Evolutionary conservation across 2,113 vertebrate species (phyloP).

Genomic region (Malaclemys terrapin): DNA sequence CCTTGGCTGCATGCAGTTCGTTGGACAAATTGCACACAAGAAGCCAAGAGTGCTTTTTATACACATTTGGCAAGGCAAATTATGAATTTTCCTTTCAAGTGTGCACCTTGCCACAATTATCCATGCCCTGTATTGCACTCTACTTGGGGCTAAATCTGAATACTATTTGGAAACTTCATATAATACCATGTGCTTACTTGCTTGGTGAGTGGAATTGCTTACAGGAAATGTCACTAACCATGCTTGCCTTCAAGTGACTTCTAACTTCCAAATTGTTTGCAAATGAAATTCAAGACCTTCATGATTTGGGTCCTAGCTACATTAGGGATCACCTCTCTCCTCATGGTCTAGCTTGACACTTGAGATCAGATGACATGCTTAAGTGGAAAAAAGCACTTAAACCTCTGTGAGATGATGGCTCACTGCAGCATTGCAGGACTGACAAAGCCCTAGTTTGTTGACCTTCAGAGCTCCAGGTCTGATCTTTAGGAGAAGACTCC

Average conservation of each 20-base stretch:
- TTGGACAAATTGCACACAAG: neutral
- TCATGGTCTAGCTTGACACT: constrained; percentile 59
- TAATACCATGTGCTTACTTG: neutral
- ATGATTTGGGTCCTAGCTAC: neutral
- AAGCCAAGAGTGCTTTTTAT: neutral
- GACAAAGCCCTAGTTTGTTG: constrained; percentile 19
- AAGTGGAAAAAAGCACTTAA: constrained; percentile 62
- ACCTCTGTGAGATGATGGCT: constrained; percentile 16
- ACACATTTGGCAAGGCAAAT: neutral
- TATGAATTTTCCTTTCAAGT: neutral
- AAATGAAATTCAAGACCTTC: neutral
- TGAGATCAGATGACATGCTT: constrained; percentile 54
- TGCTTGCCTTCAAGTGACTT: neutral
- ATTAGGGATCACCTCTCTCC: constrained; percentile 57
- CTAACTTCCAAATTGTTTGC: constrained; percentile 26
- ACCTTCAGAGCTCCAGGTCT: constrained; percentile 36
- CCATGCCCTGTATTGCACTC: neutral
- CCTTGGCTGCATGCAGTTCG: neutral
- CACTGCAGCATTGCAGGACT: constrained; percentile 9
- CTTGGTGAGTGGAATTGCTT: neutral
- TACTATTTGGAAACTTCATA: neutral
- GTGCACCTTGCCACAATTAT: neutral
- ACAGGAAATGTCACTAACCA: neutral
- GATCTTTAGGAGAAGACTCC: constrained; percentile 37
- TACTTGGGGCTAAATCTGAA: neutral